Evolutionary conservation across 2,888 invertebrate species (phyloP).

Genomic region (Drosophila affinis): DNA sequence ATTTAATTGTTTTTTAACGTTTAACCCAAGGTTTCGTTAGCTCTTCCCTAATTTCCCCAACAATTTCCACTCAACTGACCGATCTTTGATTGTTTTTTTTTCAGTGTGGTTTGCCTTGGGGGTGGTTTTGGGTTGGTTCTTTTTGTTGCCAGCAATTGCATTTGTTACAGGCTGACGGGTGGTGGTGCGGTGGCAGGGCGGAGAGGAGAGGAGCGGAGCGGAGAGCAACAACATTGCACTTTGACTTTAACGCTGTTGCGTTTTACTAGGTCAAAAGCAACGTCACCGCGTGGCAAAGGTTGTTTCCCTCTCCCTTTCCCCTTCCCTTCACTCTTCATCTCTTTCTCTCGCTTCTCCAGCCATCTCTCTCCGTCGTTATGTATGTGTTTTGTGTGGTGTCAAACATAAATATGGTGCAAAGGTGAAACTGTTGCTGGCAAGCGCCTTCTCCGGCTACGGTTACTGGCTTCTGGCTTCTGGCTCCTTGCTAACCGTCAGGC

Average conservation of each 20-base stretch:
- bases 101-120: background rate
- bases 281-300: constrained; percentile 60
- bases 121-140: background rate
- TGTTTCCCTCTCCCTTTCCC: constrained; percentile 6
- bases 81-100: constrained; percentile 5
- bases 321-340: background rate
- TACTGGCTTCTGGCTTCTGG: background rate
- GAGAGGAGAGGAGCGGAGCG: constrained; percentile 8
- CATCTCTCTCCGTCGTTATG: constrained; percentile 9
- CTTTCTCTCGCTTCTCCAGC: background rate
- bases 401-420: constrained; percentile 76
- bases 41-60: background rate
- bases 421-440: constrained; percentile 74
- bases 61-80: background rate
- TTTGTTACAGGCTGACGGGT: constrained; percentile 38
- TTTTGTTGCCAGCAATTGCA: constrained; percentile 53
- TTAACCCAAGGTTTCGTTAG: background rate
- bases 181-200: background rate
- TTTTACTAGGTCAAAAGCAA: constrained; percentile 77
- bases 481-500: constrained; percentile 57
- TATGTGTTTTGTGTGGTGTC: constrained; percentile 49
- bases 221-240: constrained; percentile 57
- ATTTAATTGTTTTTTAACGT: background rate
- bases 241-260: constrained; percentile 78
- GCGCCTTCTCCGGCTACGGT: constrained; percentile 9